Percentiles rank a stretch among this genome's conserved stretches.
These are phyloP conservation scores for Labeo rohita DNA, from an alignment of 2,113 vertebrate genomes.

Conservation along the genomic window DNA sequence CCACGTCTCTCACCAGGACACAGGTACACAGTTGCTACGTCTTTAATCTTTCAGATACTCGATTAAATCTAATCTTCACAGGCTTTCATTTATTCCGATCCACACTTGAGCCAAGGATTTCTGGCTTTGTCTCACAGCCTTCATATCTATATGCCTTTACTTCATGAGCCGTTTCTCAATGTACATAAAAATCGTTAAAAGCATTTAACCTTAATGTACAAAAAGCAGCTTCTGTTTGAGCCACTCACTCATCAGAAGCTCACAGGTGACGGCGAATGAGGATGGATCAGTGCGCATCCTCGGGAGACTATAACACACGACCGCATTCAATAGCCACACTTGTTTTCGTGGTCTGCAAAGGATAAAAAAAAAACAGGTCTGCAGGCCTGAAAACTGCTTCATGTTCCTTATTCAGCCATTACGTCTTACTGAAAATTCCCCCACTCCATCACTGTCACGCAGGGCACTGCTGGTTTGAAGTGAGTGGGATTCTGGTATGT, in stretches of 20 bases:
- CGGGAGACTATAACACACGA: background rate
- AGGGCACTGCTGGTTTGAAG: conserved; percentile 26
- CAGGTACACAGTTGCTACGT: background rate
- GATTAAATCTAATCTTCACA: conserved; percentile 35
- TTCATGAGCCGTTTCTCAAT: conserved; percentile 31
- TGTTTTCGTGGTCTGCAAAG: conserved; percentile 23
- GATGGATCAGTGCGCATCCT: conserved; percentile 17
- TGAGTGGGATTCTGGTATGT: conserved; percentile 22
- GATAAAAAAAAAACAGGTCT: conserved; percentile 32
- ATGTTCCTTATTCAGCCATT: conserved; percentile 37
- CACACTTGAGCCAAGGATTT: conserved; percentile 41
- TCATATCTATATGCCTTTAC: conserved; percentile 11
- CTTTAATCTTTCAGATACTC: conserved; percentile 26
- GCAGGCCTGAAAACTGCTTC: conserved; percentile 30
- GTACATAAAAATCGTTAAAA: conserved; percentile 42
- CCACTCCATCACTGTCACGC: conserved; percentile 43
- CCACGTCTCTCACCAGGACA: background rate
- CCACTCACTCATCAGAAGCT: conserved; percentile 10
- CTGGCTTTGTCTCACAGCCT: conserved; percentile 34
- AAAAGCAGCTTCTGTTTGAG: conserved; percentile 34
- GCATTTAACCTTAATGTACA: conserved; percentile 42
- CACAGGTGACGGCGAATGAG: background rate
- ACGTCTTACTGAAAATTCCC: conserved; percentile 32
- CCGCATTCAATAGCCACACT: background rate
- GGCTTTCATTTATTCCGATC: conserved; percentile 28